Conservation (phyloP, 1,140 invertebrate species). For the Drosophila prosaltans region DNA sequence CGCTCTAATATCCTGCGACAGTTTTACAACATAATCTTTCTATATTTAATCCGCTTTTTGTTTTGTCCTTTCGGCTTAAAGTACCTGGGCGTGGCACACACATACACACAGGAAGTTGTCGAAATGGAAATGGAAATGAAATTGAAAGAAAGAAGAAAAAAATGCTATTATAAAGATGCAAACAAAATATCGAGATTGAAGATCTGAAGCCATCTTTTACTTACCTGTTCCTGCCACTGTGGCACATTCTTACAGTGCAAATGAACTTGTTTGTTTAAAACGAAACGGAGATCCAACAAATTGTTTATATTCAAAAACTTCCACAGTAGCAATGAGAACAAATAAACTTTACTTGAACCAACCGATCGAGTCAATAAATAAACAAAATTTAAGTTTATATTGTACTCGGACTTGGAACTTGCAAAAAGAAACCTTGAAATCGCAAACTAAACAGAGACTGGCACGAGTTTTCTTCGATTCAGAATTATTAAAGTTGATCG, state of each 20-base stretch:
- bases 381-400: constrained; percentile 33
- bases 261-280: constrained; percentile 72
- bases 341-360: not conserved
- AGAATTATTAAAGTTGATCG: constrained; percentile 10
- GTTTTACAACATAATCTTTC: constrained; percentile 70
- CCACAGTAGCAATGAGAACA: constrained; percentile 40
- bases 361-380: constrained; percentile 49
- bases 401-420: not conserved
- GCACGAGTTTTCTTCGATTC: constrained; percentile 32
- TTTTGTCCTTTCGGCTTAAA: constrained; percentile 54
- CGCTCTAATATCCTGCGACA: constrained; percentile 58
- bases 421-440: not conserved
- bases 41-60: constrained; percentile 60
- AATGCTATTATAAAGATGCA: too few relatives aligned
- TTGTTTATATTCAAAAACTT: constrained; percentile 31
- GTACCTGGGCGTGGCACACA: constrained; percentile 56
- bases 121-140: constrained; percentile 19
- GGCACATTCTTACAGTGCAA: constrained; percentile 17
- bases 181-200: not conserved
- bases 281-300: constrained; percentile 22
- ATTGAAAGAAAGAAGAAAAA: constrained; percentile 16
- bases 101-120: constrained; percentile 63
- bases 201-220: constrained; percentile 13
- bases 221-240: constrained; percentile 45
- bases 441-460: constrained; percentile 2